Percentiles rank a stretch among this genome's conserved stretches.
Evolutionary conservation across 2,888 invertebrate genomes (phyloP).

Genomic region (Hirtodrosophila trivittata): DNA sequence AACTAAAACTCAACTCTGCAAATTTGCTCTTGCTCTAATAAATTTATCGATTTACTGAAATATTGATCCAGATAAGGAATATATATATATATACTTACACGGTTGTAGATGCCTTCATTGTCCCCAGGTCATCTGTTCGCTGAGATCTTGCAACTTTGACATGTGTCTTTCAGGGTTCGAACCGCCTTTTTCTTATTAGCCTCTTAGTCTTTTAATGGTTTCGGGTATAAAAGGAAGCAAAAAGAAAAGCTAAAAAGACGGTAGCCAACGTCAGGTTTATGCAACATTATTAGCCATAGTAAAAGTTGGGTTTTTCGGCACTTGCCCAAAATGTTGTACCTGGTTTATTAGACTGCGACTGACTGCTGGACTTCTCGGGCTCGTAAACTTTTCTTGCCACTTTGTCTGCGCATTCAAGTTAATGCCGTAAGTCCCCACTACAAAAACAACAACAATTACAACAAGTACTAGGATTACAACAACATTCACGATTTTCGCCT

Average conservation of each 20-base stretch:
- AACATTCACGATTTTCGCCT: conserved; percentile 32
- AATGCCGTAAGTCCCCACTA: conserved; percentile 40
- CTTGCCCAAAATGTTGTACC: conserved; percentile 51
- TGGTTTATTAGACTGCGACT: conserved; percentile 72
- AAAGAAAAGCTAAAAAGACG: conserved; percentile 7
- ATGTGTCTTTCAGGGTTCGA: too few species aligned
- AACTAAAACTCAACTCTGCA: too few species aligned
- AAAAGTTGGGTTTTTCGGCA: conserved; percentile 68
- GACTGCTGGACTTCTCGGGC: conserved; percentile 27
- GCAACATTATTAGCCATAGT: conserved; percentile 73
- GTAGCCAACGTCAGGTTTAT: conserved; percentile 70
- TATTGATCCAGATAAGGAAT: too few species aligned
- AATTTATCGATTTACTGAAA: too few species aligned
- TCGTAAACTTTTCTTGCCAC: conserved; percentile 70
- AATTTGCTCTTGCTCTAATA: too few species aligned
- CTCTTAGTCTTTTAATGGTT: not conserved
- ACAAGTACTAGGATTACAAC: conserved; percentile 19
- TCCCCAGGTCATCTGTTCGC: too few species aligned
- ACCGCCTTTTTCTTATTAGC: not conserved
- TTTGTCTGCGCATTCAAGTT: conserved; percentile 71
- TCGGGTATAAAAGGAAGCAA: conserved; percentile 7
- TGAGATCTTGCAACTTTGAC: too few species aligned
- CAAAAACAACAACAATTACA: conserved; percentile 29
- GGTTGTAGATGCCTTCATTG: too few species aligned
- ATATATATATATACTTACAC: too few species aligned